Conservation (phyloP, 2,797 vertebrate genomes). For the Ptychobarbus kaznakovi region DNA sequence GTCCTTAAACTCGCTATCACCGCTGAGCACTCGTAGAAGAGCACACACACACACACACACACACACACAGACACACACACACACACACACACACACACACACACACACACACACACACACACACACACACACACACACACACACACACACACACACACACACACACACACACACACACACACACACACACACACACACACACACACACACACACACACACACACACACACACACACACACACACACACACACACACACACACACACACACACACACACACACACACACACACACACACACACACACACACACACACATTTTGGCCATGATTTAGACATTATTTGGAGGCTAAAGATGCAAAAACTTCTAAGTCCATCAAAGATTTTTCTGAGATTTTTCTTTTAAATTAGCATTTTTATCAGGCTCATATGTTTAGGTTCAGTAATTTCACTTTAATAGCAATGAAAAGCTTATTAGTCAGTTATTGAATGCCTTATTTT, state of each 20-base stretch:
- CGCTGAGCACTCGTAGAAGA: neutral
- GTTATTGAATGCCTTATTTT: neutral
- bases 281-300: neutral
- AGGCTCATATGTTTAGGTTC: neutral
- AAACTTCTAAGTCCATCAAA: neutral
- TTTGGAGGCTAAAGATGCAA: neutral
- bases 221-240: constrained; percentile 17
- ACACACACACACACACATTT: neutral
- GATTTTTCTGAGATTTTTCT: neutral
- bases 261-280: constrained; percentile 5
- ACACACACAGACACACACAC: constrained; percentile 12
- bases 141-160: neutral
- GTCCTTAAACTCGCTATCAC: constrained; percentile 26
- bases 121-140: constrained; percentile 4
- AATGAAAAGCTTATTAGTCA: neutral
- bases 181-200: constrained; percentile 24
- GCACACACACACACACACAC: neutral
- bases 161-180: constrained; percentile 5
- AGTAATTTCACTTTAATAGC: neutral
- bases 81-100: neutral
- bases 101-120: neutral
- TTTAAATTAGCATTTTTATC: neutral
- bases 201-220: neutral
- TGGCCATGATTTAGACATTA: neutral
- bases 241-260: neutral